These are phyloP conservation scores for Theropithecus gelada DNA, from an alignment of 2,113 vertebrate genomes.

Conservation along the genomic window DNA sequence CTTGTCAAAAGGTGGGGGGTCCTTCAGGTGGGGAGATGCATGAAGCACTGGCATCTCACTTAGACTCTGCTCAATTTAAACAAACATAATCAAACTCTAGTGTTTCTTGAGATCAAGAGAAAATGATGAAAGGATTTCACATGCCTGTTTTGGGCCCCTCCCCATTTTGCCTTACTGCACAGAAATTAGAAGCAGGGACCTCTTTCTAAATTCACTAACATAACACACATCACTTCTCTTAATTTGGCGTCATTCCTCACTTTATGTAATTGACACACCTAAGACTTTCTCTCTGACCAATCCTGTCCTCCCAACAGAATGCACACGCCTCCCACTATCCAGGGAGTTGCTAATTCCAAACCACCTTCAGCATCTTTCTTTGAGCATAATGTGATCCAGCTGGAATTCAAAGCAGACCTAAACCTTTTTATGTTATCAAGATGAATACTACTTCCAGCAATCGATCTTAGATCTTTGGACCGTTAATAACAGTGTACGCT, in stretches of 20 bases:
- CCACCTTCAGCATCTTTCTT: not conserved
- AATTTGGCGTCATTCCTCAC: not conserved
- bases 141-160: not conserved
- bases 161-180: not conserved
- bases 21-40: no score
- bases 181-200: not conserved
- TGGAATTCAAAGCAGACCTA: not conserved
- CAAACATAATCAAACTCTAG: not conserved
- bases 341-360: not conserved
- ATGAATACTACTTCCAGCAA: not conserved
- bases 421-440: rapidly evolving
- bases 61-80: not conserved
- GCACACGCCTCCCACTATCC: not conserved
- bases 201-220: not conserved
- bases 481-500: not conserved
- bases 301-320: not conserved
- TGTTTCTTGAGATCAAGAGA: not conserved
- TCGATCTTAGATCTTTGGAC: not conserved
- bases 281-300: no score
- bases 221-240: not conserved
- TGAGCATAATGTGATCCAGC: not conserved
- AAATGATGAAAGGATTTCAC: not conserved
- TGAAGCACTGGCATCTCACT: not conserved
- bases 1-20: no score
- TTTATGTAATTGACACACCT: not conserved